phyloP scores from a whole-genome alignment of 2,888 invertebrate genomes.

The Agrotis clavis region DNA sequence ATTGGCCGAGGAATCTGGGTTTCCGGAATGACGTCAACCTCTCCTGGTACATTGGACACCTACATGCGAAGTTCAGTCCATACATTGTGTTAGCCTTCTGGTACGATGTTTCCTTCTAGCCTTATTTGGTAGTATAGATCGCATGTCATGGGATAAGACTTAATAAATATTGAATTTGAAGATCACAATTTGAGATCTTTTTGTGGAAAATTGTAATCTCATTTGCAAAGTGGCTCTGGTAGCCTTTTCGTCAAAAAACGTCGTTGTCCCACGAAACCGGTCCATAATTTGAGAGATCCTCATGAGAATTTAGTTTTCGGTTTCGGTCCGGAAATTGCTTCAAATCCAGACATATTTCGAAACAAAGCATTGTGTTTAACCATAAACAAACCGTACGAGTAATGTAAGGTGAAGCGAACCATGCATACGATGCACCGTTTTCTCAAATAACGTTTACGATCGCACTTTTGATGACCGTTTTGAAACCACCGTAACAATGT shows the following conservation, averaged over 20 bases:
- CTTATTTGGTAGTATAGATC: not conserved
- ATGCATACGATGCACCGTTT: constrained; percentile 56
- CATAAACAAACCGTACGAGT: constrained; percentile 14
- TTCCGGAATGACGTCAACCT: constrained; percentile 64
- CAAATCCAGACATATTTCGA: not conserved
- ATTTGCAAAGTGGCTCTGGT: no score
- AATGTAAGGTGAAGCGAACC: constrained; percentile 23
- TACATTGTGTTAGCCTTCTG: not conserved
- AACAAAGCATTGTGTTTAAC: constrained; percentile 16
- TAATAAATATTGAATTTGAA: not conserved
- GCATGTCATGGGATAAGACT: not conserved
- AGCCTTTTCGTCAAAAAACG: no score
- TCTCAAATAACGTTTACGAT: constrained; percentile 54
- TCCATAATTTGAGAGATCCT: not conserved
- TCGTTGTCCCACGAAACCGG: no score
- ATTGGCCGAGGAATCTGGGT: constrained; percentile 61
- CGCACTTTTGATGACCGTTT: constrained; percentile 58
- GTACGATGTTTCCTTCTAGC: not conserved
- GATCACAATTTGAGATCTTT: not conserved
- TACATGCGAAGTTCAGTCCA: constrained; percentile 11
- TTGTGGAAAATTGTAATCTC: not conserved
- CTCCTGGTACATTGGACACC: constrained; percentile 24
- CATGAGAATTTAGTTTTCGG: not conserved
- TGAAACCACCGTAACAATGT: constrained; percentile 66
- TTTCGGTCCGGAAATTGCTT: not conserved